Evolutionary conservation across 2,113 vertebrate genomes (phyloP).

Genomic region (Mobula birostris): DNA sequence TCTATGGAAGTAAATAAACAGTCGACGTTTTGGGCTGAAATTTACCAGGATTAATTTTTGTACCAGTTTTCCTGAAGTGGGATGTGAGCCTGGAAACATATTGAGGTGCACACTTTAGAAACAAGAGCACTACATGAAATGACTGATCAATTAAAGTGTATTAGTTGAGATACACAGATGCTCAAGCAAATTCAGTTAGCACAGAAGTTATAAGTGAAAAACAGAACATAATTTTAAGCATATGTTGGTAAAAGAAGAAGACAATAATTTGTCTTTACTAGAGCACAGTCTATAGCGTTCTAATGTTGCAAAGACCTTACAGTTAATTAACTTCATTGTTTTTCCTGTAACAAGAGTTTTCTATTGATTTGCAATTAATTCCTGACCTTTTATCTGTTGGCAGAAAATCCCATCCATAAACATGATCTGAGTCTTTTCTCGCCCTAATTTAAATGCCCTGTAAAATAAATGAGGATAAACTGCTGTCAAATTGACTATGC

Average conservation of each 20-base stretch:
- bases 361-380: background rate
- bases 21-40: too few relatives aligned
- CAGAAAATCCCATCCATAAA: background rate
- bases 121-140: background rate
- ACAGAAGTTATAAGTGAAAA: background rate
- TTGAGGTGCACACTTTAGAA: background rate
- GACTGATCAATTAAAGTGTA: background rate
- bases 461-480: background rate
- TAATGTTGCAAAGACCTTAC: background rate
- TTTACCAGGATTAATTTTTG: too few relatives aligned
- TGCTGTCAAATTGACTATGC: background rate
- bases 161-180: background rate
- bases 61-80: too few relatives aligned
- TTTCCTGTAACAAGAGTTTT: constrained; percentile 15
- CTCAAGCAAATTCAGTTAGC: background rate
- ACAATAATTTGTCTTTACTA: background rate
- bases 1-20: too few relatives aligned
- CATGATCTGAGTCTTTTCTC: background rate
- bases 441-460: background rate
- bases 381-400: background rate
- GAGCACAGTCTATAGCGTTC: background rate
- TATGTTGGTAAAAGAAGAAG: background rate
- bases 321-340: constrained; percentile 17
- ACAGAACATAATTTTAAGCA: background rate
- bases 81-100: too few relatives aligned